Evolutionary conservation across 2,113 vertebrate species (phyloP), one percentile per base, ranked within the genome.

Genomic region (Barbus barbus): DNA sequence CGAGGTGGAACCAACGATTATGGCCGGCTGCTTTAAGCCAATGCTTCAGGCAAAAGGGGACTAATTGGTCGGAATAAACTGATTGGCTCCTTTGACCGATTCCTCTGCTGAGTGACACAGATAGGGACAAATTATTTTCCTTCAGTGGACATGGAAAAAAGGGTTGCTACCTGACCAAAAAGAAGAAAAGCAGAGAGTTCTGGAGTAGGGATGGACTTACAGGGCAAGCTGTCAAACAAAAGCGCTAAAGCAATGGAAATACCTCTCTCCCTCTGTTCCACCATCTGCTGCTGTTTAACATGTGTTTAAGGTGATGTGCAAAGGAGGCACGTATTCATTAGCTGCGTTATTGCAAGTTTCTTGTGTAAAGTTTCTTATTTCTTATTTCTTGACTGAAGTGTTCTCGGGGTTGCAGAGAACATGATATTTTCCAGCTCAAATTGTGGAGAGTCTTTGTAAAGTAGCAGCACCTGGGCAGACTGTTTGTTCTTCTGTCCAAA

Each of bases 41-140:
- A 12, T 26, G n/a, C 75, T 72, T 24, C 51, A 78, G 41, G 44
- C 16, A 56, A 85, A 88, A 85, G 76, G 75, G 74, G 84, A 65
- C 82, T 87, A 91, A 90, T 91, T 90, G 89, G 88, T 88, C 61
- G 86, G 88, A 89, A 90, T 87, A 87, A 91, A 89, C 41, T 86
- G 90, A 91, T 88, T 91, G 87, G 82, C 48, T 85, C 83, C 84
- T 90, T 90, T 87, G 89, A 90, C 88, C 86, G 90, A 90, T 88
- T 77, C 67, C 36, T 84, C 74, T 79, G 75, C 84, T 81, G 87
- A 86, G 38, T 86, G 87, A 86, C 69, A 78, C 69, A 78, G 81
- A 73, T 84, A 84, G 63, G 44, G 71, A 78, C 67, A 84, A 81
- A 89, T 90, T 84, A 79, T 81, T 48, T 81, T 89, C 87, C 72